Evolutionary conservation across 1,140 invertebrate species (phyloP).

Genomic region (Araneus ventricosus): DNA sequence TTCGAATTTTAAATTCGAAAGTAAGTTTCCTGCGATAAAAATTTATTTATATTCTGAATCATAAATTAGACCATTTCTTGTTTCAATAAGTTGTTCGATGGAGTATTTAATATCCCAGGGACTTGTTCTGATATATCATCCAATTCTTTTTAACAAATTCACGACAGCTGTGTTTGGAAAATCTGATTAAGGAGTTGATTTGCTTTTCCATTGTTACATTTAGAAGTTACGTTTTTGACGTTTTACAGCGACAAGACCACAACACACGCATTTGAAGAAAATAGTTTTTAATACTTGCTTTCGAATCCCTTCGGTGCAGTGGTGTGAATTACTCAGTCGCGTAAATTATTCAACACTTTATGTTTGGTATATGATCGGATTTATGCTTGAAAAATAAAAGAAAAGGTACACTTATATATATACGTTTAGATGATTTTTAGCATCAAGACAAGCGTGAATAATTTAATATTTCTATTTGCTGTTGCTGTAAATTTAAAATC

Average conservation of each 20-base stretch:
- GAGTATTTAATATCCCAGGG: slow-evolving; percentile 47
- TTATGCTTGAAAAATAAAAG: slow-evolving; percentile 2
- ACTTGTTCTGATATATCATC: background rate
- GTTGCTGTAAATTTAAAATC: background rate
- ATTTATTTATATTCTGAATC: slow-evolving; percentile 45
- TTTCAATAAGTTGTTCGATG: slow-evolving; percentile 33
- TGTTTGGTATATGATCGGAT: background rate
- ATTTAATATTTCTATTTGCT: slow-evolving; percentile 42
- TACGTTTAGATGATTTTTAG: background rate
- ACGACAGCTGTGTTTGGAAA: background rate
- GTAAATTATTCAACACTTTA: background rate
- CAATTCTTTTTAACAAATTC: background rate
- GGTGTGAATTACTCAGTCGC: background rate
- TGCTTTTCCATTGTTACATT: slow-evolving; percentile 15
- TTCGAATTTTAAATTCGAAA: slow-evolving; percentile 49
- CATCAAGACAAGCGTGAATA: slow-evolving; percentile 15
- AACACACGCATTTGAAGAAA: background rate
- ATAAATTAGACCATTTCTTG: slow-evolving; percentile 48
- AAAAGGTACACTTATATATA: background rate
- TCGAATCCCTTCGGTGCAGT: background rate
- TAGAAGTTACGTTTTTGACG: slow-evolving; percentile 32
- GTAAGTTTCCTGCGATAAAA: background rate
- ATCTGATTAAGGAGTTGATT: slow-evolving; percentile 46
- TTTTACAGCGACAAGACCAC: background rate
- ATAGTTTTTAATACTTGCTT: slow-evolving; percentile 6